Base-by-base conservation (phyloP, 2,888 invertebrate genomes). In the Zelleria hepariella region DNA sequence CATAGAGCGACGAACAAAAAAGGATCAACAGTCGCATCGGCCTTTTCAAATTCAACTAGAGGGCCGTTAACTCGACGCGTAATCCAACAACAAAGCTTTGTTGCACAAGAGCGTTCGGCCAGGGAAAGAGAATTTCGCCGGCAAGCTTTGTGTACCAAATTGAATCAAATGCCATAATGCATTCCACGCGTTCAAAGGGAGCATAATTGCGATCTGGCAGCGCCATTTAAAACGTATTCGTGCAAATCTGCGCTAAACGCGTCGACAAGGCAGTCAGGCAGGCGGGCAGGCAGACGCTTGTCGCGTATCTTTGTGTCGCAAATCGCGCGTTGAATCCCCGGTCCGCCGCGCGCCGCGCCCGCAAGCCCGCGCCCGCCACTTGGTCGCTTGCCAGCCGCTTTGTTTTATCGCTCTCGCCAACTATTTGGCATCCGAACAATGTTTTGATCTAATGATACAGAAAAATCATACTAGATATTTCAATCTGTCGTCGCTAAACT, bases 371-470 rank as follows among this genome's bases (percentile, higher is more conserved):
- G n/a, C n/a, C 71, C 71, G 74, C 75, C 75, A 81, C 72, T 87
- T 87, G 87, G 86, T 84, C 70, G 70, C 68, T 75, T 86, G 87
- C 88, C 88, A 88, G 80, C 70, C 75, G 78, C 77, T 82, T 81
- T 82, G 84, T 84, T 87, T 83, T 86, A 86, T 85, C 71, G 75
- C 74, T 74, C 76, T 79, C 74, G 73, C 76, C 67, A 85, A 83
- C 78, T 84, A 81, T 86, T 86, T 86, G 86, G 85, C 83, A 80
- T 85, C 77, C 74, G 75, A 82, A 80, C 80, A 80, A 83, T 83
- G 82, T 86, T 83, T 82, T 80, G 73, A 79, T 82, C 82, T 80
- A 84, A 86, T 78, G 79, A 80, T 80, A 82, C 78, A 78, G 78
- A 82, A 81, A 80, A 82, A 79, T 79, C 71, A 75, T 73, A 75